Conservation (phyloP, 2,797 vertebrate genomes). For the Cebuella pygmaea region DNA sequence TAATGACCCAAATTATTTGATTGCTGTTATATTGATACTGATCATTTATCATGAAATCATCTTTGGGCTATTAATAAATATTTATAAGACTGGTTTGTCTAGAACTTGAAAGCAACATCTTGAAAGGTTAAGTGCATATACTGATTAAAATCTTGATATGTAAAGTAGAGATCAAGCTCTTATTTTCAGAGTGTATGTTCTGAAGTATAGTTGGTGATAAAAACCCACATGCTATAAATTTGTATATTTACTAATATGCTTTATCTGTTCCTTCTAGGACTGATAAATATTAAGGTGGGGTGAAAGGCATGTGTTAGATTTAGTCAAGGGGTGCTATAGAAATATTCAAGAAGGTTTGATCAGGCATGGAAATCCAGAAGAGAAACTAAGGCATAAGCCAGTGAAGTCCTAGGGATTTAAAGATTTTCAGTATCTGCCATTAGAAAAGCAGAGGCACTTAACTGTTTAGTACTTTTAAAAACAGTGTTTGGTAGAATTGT, state of each 20-base stretch:
- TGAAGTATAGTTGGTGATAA: background rate
- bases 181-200: background rate
- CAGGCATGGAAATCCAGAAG: background rate
- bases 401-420: background rate
- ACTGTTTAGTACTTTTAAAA: background rate
- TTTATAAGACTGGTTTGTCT: conserved; percentile 29
- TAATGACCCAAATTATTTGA: conserved; percentile 9
- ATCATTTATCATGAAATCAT: background rate
- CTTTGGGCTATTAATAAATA: conserved; percentile 21
- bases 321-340: background rate
- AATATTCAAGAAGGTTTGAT: background rate
- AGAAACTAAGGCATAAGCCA: background rate
- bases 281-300: background rate
- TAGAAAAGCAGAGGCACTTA: conserved; percentile 6
- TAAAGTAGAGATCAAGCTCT: background rate
- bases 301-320: background rate
- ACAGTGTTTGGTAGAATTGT: background rate
- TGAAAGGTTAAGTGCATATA: background rate
- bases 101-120: background rate
- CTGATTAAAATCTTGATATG: background rate
- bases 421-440: background rate
- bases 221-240: background rate
- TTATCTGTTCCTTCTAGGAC: background rate
- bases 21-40: background rate
- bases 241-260: background rate